Conservation (phyloP, 2,797 vertebrate genomes). For the Mormyrus hasselquistii region DNA sequence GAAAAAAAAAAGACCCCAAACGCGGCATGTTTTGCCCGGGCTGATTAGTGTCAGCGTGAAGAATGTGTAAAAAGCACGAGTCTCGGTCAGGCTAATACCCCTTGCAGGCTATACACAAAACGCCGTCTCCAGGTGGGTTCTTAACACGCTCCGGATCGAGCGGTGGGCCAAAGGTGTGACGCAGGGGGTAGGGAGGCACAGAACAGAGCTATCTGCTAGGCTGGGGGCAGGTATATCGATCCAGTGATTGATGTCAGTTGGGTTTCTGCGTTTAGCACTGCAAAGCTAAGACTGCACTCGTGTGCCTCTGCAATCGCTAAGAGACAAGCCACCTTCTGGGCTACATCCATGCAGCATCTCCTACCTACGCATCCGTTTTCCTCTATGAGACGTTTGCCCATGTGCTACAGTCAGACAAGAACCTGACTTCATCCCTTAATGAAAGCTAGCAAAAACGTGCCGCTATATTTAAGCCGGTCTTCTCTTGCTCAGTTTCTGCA, state of each 20-base stretch:
- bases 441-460: background rate
- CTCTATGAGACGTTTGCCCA: background rate
- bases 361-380: background rate
- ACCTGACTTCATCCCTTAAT: background rate
- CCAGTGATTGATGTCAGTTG: background rate
- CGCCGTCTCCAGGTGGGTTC: background rate
- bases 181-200: background rate
- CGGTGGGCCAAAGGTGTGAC: background rate
- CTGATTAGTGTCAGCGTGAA: conserved; percentile 15
- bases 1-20: background rate
- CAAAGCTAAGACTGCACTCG: background rate
- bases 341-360: background rate
- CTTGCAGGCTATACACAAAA: background rate
- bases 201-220: background rate
- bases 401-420: background rate
- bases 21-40: conserved; percentile 8
- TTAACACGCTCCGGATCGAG: conserved; percentile 12
- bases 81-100: background rate
- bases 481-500: background rate
- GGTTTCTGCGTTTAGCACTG: background rate
- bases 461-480: background rate
- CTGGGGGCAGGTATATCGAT: background rate
- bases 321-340: background rate
- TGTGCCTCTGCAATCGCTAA: background rate
- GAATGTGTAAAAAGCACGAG: conserved; percentile 9